Percentiles rank a stretch among this genome's conserved stretches.
Evolutionary conservation across 2,888 invertebrate genomes (phyloP).

Genomic region (Melinopterus prodromus): DNA sequence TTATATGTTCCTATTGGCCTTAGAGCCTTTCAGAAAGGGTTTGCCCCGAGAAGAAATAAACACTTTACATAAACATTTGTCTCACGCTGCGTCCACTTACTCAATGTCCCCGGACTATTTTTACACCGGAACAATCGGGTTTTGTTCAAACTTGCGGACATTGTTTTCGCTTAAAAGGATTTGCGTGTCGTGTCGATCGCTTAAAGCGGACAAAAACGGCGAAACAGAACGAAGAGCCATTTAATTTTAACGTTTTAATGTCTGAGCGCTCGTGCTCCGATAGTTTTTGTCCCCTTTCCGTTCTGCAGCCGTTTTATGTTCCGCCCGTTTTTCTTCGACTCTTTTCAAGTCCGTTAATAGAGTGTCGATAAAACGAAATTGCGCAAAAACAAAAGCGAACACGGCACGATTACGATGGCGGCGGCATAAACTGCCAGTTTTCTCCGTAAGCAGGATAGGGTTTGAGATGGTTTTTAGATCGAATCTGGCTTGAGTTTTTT

Average conservation of each 20-base stretch:
- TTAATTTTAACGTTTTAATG: slow-evolving; percentile 35
- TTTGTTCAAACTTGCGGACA: slow-evolving; percentile 20
- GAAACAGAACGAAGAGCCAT: not conserved
- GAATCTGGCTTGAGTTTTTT: not conserved
- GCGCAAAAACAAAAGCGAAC: slow-evolving; percentile 30
- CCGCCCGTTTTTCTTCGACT: slow-evolving; percentile 29
- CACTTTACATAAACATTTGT: slow-evolving; percentile 31
- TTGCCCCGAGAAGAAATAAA: not conserved
- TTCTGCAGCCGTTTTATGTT: slow-evolving; percentile 27
- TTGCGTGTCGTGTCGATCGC: slow-evolving; percentile 25
- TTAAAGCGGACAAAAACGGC: not conserved
- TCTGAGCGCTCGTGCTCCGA: slow-evolving; percentile 30
- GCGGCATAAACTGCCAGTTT: not conserved
- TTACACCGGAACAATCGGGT: slow-evolving; percentile 28
- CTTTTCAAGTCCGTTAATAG: slow-evolving; percentile 21
- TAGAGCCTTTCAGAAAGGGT: not conserved
- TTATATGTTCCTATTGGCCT: not conserved
- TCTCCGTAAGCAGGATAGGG: too few relatives aligned
- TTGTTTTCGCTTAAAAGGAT: slow-evolving; percentile 23
- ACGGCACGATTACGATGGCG: not conserved
- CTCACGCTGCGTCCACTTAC: slow-evolving; percentile 32
- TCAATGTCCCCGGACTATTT: slow-evolving; percentile 31
- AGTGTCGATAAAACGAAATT: slow-evolving; percentile 33
- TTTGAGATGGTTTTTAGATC: too few relatives aligned
- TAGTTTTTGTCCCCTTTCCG: not conserved